Percentiles rank a stretch among this genome's conserved stretches.
phyloP scores from a whole-genome alignment of 2,888 invertebrate genomes.

The Cylloceria caligata region DNA sequence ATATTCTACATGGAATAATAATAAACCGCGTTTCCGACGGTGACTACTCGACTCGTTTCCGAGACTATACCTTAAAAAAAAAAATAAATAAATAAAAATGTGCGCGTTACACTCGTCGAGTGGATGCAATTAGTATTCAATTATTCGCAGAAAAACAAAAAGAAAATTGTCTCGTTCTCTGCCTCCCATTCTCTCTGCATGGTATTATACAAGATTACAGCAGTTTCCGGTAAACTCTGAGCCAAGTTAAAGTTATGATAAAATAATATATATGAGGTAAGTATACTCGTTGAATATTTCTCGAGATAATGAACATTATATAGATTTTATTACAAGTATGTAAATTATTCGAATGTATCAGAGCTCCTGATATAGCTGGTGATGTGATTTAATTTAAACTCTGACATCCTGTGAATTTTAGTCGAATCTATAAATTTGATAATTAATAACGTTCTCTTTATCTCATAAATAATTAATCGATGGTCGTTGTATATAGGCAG shows the following conservation, averaged over 20 bases:
- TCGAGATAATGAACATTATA: not conserved
- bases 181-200: not conserved
- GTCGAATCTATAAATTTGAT: not conserved
- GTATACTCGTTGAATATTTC: constrained; percentile 4
- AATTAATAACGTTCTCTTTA: constrained; percentile 31
- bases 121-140: constrained; percentile 51
- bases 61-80: not conserved
- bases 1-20: constrained; percentile 55
- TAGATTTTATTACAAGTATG: constrained; percentile 30
- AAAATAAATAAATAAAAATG: no score
- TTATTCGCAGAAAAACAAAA: constrained; percentile 37
- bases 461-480: constrained; percentile 46
- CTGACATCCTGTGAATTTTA: not conserved
- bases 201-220: constrained; percentile 36
- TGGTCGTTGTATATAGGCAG: not conserved
- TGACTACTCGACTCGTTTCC: constrained; percentile 14
- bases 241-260: not conserved
- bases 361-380: not conserved
- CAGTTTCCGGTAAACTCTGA: constrained; percentile 34
- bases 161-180: not conserved
- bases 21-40: constrained; percentile 33
- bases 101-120: not conserved
- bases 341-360: constrained; percentile 18
- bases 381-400: not conserved
- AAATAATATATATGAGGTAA: constrained; percentile 5